Conservation (phyloP, 2,888 invertebrate genomes). For the Dichetophora obliterata region DNA sequence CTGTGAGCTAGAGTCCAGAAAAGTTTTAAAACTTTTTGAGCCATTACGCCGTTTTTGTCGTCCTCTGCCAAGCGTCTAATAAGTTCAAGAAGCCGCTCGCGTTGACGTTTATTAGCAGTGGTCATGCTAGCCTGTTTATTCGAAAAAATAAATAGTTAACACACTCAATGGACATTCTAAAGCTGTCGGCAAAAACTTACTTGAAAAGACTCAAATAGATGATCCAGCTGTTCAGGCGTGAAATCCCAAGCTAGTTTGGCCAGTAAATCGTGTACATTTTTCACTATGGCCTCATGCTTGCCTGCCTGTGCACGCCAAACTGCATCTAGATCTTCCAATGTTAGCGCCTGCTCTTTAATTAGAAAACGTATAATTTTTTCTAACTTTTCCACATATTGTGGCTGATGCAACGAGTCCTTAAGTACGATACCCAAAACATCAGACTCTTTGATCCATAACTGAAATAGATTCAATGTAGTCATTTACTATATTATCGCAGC, state of each 20-base stretch:
- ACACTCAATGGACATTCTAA: neutral
- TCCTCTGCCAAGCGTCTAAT: constrained; percentile 96
- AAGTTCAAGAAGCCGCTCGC: constrained; percentile 94
- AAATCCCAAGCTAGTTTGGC: constrained; percentile 99
- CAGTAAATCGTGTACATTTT: constrained; percentile 95
- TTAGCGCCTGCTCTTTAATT: constrained; percentile 92
- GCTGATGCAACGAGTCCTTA: constrained; percentile 95
- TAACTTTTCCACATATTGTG: constrained; percentile 96
- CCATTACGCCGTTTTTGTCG: constrained; percentile 99
- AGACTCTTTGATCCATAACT: constrained; percentile 97
- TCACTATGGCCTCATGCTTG: constrained; percentile 98
- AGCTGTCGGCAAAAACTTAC: constrained; percentile 69
- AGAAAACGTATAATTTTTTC: constrained; percentile 98
- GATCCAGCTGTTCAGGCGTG: constrained; percentile 95
- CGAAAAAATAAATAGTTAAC: constrained; percentile 26
- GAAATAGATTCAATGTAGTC: constrained; percentile 55
- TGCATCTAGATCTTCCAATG: constrained; percentile 91
- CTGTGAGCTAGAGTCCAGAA: constrained; percentile 98
- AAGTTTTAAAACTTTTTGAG: constrained; percentile 93
- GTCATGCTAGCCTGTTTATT: constrained; percentile 86
- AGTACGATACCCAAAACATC: constrained; percentile 95
- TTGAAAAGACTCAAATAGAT: constrained; percentile 97
- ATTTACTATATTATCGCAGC: neutral
- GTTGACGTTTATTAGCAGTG: constrained; percentile 94
- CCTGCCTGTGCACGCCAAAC: constrained; percentile 98